Evolutionary conservation across 2,888 invertebrate genomes (phyloP).

Genomic region (Synanthedon vespiformis): DNA sequence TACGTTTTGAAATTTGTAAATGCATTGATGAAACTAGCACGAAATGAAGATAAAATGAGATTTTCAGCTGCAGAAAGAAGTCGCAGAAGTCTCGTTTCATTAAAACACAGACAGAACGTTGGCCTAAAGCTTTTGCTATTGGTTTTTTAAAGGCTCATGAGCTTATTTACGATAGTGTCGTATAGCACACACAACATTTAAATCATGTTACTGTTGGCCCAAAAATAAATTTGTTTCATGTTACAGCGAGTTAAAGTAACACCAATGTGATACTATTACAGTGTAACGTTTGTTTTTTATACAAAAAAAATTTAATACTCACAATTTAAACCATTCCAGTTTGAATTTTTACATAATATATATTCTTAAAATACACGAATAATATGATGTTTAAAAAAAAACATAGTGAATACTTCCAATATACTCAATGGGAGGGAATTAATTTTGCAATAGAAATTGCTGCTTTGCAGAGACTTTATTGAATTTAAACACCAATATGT

Average conservation of each 20-base stretch:
- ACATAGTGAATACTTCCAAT: no score
- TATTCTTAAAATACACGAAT: background rate
- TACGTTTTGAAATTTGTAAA: no score
- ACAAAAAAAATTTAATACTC: slow-evolving; percentile 50
- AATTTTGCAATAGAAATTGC: background rate
- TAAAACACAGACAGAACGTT: slow-evolving; percentile 3
- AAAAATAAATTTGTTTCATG: background rate
- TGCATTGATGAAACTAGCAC: no score
- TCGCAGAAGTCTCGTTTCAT: background rate
- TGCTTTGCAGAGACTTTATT: background rate
- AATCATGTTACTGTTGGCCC: slow-evolving; percentile 3
- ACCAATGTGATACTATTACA: background rate
- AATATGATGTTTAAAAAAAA: no score
- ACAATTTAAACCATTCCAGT: slow-evolving; percentile 47
- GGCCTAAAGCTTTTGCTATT: slow-evolving; percentile 51
- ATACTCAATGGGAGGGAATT: background rate
- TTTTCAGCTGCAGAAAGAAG: no score
- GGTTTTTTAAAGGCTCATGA: slow-evolving; percentile 34
- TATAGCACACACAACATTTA: slow-evolving; percentile 6
- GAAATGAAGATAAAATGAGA: no score
- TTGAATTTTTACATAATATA: slow-evolving; percentile 6
- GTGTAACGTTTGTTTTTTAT: slow-evolving; percentile 16
- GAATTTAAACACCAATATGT: slow-evolving; percentile 48
- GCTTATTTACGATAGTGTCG: slow-evolving; percentile 41
- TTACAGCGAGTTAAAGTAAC: background rate